Evolutionary conservation across 2,888 invertebrate genomes (phyloP), one percentile per base, ranked within the genome.

Genomic region (Philhelius pedissequus): DNA sequence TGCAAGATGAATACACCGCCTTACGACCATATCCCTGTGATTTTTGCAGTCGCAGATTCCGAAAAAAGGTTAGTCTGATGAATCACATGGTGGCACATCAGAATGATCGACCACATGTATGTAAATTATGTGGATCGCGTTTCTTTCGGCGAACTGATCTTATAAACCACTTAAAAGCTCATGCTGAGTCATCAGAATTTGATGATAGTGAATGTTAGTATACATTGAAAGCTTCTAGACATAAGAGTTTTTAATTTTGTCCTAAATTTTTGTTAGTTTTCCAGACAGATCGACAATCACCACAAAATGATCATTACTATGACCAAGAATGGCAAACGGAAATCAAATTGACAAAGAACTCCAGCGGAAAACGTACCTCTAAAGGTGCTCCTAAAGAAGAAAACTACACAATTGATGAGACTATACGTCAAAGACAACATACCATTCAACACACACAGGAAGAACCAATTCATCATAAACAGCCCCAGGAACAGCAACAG

Each of bases 61-160:
- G 96, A 48, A 96, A 96, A 89, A 96, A 96, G 89, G 95, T 95
- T 4, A 96, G 96, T 83, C 92, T 97, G 0, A 96, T 96, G 94
- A 96, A 96, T 90, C 97, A 97, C 89, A 96, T 97, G 96, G 95
- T 96, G 6, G 95, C 96, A 0, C 96, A 97, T 91, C 96, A 96
- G 91, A 96, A 95, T 58, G 96, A 96, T 90, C 93, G 96, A 8
- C 96, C 96, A 3, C 96, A 96, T 89, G 94, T 95, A 13, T 97
- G 96, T 90, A 96, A 96, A 90, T 91, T 97, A 70, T 97, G 96
- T 89, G 96, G 96, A 0, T 95, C 96, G 20, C 93, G 96, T 3
- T 97, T 96, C 89, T 94, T 96, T 25, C 93, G 96, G 78, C 96
- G 96, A 88, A 94, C 94, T 86, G 96, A 97, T 90, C 93, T 97